Evolutionary conservation across 2,113 vertebrate genomes (phyloP).

Genomic region (Micromys minutus): DNA sequence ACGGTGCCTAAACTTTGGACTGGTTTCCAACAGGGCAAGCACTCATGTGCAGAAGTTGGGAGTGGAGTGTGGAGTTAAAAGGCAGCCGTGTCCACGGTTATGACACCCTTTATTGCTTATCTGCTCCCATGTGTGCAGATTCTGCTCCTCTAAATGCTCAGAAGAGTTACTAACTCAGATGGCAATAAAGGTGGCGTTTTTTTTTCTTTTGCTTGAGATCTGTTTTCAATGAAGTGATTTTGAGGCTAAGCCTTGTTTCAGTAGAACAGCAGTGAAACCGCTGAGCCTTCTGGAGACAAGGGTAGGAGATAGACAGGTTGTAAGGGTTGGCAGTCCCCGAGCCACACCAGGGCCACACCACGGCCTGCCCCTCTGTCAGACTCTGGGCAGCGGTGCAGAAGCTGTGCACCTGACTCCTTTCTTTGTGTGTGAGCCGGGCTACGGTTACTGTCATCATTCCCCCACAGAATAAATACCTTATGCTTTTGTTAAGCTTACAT

Average conservation of each 20-base stretch:
- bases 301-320: not conserved
- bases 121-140: not conserved
- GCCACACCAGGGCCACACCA: too few species aligned
- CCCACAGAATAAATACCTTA: constrained; percentile 88
- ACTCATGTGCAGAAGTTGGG: constrained; percentile 59
- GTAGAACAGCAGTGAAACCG: fast-evolving
- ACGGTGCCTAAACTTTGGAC: constrained; percentile 31
- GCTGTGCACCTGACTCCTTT: constrained; percentile 77
- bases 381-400: constrained; percentile 65
- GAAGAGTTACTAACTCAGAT: not conserved
- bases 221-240: not conserved
- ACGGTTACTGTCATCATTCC: constrained; percentile 82
- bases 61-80: constrained; percentile 60
- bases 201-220: not conserved
- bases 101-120: constrained; percentile 67
- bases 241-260: not conserved
- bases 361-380: not conserved
- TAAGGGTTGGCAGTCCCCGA: fast-evolving
- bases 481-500: constrained; percentile 92
- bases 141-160: fast-evolving
- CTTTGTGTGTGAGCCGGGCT: constrained; percentile 77
- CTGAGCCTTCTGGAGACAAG: fast-evolving
- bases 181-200: not conserved
- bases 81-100: constrained; percentile 67
- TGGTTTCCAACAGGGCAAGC: not conserved